Conservation (phyloP, 2,888 invertebrate species). For the Epirrita christyi region DNA sequence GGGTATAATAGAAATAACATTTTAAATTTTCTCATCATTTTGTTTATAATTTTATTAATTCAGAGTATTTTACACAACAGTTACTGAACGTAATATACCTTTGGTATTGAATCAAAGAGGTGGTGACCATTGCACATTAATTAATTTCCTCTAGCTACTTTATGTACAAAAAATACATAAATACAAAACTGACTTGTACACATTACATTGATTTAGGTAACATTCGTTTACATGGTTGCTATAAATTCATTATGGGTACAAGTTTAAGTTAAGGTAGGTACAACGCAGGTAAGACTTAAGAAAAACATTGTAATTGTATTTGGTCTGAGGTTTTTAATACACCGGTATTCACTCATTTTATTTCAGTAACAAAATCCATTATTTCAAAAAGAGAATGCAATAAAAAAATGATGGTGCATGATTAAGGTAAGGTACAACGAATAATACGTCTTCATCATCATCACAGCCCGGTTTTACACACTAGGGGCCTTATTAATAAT, state of each 20-base stretch:
- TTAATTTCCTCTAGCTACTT: constrained; percentile 74
- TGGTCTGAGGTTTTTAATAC: too few relatives aligned
- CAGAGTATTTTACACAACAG: constrained; percentile 80
- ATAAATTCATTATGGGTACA: constrained; percentile 44
- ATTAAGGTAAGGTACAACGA: too few relatives aligned
- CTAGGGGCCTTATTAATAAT: too few relatives aligned
- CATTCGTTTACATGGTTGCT: constrained; percentile 54
- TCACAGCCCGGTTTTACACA: too few relatives aligned
- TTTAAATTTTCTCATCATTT: constrained; percentile 38
- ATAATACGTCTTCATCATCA: too few relatives aligned
- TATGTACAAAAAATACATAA: constrained; percentile 80
- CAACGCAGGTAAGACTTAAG: background rate
- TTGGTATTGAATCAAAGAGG: constrained; percentile 77
- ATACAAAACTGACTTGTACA: constrained; percentile 65
- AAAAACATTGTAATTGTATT: too few relatives aligned
- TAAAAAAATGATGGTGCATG: too few relatives aligned
- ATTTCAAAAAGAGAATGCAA: too few relatives aligned
- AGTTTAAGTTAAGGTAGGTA: background rate
- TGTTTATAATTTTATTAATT: constrained; percentile 71
- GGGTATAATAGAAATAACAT: background rate
- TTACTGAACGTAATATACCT: constrained; percentile 80
- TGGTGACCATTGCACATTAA: constrained; percentile 79
- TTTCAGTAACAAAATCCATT: too few relatives aligned
- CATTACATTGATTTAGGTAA: constrained; percentile 64
- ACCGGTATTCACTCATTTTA: too few relatives aligned